A percentile compares a stretch with the other conserved stretches of the same genome.
phyloP scores from a whole-genome alignment of 2,888 invertebrate species.

The Chloroclystis v-ata region DNA sequence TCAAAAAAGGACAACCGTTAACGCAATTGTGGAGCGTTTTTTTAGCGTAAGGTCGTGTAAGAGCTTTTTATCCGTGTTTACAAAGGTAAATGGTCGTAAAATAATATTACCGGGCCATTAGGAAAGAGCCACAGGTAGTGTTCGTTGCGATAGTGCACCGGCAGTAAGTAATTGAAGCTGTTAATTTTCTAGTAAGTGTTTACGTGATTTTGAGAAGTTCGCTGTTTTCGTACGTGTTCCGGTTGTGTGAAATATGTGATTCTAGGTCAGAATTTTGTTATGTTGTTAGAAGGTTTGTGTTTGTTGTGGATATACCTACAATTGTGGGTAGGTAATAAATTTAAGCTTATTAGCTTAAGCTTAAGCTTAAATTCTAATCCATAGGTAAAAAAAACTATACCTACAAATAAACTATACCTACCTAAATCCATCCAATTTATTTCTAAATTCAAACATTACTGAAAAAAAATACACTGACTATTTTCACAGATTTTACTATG shows the following conservation, averaged over 20 bases:
- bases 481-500: too few relatives aligned
- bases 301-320: background rate
- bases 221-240: conserved; percentile 35
- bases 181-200: conserved; percentile 57
- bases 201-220: conserved; percentile 41
- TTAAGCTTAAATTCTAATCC: too few relatives aligned
- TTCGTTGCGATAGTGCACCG: conserved; percentile 58
- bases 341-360: too few relatives aligned
- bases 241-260: conserved; percentile 3
- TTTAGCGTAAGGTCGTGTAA: conserved; percentile 51
- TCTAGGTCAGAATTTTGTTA: background rate
- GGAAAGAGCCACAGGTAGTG: conserved; percentile 70
- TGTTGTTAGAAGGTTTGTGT: background rate
- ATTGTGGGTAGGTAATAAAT: background rate
- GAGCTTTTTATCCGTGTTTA: conserved; percentile 68
- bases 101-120: conserved; percentile 71
- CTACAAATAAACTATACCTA: too few relatives aligned
- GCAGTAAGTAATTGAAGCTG: conserved; percentile 60
- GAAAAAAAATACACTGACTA: too few relatives aligned
- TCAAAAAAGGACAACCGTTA: conserved; percentile 50
- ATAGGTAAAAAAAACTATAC: too few relatives aligned
- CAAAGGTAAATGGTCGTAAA: conserved; percentile 72
- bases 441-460: too few relatives aligned
- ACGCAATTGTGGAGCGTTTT: conserved; percentile 62
- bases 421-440: too few relatives aligned